Evolutionary conservation across 2,113 vertebrate species (phyloP).

Genomic region (Phrynosoma platyrhinos): DNA sequence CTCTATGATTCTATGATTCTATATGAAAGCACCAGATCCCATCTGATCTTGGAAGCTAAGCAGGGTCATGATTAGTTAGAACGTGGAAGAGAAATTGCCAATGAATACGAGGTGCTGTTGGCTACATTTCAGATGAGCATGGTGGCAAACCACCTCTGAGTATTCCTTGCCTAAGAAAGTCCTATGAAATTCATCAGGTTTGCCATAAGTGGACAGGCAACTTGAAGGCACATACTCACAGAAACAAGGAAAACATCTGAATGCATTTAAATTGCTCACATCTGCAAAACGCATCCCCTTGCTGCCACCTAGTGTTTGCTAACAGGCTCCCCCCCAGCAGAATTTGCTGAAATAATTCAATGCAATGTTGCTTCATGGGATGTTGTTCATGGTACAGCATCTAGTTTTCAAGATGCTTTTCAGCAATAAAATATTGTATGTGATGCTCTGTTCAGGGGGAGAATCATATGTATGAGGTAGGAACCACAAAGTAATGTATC

Average conservation of each 20-base stretch:
- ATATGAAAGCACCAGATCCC: too few species aligned
- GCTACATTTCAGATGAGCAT: too few species aligned
- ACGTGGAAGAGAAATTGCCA: too few species aligned
- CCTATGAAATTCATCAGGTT: too few species aligned
- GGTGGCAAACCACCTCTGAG: too few species aligned
- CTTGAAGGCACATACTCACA: neutral
- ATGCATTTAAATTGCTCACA: neutral
- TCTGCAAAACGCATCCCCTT: neutral
- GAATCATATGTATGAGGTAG: neutral
- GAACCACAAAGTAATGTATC: neutral
- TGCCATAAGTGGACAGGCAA: too few species aligned
- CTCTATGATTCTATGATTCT: too few species aligned
- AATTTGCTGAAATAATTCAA: neutral
- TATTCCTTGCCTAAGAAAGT: too few species aligned
- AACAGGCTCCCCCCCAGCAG: neutral
- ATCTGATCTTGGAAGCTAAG: too few species aligned
- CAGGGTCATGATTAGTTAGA: too few species aligned
- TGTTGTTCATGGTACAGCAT: neutral
- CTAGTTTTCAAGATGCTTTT: neutral
- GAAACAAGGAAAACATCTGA: neutral
- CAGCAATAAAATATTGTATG: neutral
- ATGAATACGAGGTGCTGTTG: too few species aligned
- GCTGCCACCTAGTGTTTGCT: constrained; percentile 62
- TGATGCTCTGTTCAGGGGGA: neutral
- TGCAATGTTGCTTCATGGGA: neutral